Base-by-base conservation (phyloP, 2,113 vertebrate genomes). In the Pseudopodoces humilis region DNA sequence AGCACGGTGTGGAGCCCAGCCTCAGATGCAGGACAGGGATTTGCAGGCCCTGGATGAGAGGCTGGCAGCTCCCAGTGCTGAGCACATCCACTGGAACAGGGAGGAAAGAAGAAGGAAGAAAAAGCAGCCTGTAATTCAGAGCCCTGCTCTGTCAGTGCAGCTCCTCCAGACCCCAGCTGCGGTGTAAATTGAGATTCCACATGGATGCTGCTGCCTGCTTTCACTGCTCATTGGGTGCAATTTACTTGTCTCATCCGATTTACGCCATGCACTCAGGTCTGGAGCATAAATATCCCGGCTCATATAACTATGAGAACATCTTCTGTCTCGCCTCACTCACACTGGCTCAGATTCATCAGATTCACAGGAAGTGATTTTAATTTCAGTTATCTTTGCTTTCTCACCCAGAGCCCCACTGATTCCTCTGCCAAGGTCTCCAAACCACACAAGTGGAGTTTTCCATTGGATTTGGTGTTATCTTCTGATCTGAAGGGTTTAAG, bases 161-260 rank as follows among this genome's bases (percentile, higher is more conserved):
- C 72, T 92, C 77, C 76, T 67, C 44, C 3, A 13, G 93, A 93
- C 93, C 88, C 93, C 93, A 96, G 93, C 96, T 95, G 96, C 0
- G 88, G 92, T 92, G 95, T 92, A 96, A 96, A 97, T 95, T 96
- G 93, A 96, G 95, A 96, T 96, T 96, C 94, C 62, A 23, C 94
- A 83, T 95, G 95, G 92, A 90, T 94, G 90, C 90, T 67, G 74
- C 69, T 88, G 83, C 93, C 88, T 92, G 90, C 88, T 96, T 96
- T 96, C 95, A 88, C 94, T 88, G 92, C 72, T 95, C 44, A 31
- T 93, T 90, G 92, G 88, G 85, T 94, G 93, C 90, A 96, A 96
- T 94, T 96, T 97, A 78, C 88, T 96, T 95, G 95, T 96, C 94
- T 96, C 88, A 92, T 76, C 95, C 83, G 65, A 94, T 90, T 96